Conservation (phyloP, 2,888 invertebrate genomes). For the Theretra japonica region DNA sequence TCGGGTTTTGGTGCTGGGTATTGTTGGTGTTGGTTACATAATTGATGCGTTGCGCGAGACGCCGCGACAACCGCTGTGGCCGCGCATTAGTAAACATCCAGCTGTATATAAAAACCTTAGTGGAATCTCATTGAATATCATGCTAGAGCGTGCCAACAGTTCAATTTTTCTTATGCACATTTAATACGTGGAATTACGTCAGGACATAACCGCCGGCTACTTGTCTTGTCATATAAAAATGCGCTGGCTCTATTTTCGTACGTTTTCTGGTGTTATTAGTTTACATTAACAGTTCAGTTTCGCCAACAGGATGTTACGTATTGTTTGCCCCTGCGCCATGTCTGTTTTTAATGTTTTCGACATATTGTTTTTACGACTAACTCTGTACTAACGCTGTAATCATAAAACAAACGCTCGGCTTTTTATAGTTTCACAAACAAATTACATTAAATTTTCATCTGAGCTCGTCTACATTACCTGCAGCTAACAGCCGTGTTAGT, state of each 20-base stretch:
- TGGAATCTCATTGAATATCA: slow-evolving; percentile 44
- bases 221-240: slow-evolving; percentile 51
- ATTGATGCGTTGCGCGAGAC: slow-evolving; percentile 36
- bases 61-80: slow-evolving; percentile 5
- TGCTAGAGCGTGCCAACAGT: slow-evolving; percentile 51
- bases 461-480: neutral
- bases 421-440: slow-evolving; percentile 48
- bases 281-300: slow-evolving; percentile 41
- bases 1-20: slow-evolving; percentile 21
- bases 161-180: slow-evolving; percentile 39
- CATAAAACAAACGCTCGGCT: slow-evolving; percentile 39
- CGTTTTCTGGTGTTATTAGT: slow-evolving; percentile 43
- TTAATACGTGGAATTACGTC: slow-evolving; percentile 46
- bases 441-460: slow-evolving; percentile 11
- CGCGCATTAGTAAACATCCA: slow-evolving; percentile 48
- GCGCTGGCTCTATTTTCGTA: slow-evolving; percentile 48
- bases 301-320: slow-evolving; percentile 56
- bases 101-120: slow-evolving; percentile 43
- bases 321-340: slow-evolving; percentile 38
- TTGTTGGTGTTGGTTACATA: slow-evolving; percentile 35
- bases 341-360: slow-evolving; percentile 39
- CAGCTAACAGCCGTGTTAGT: neutral
- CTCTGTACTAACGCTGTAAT: slow-evolving; percentile 39
- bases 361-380: slow-evolving; percentile 33
- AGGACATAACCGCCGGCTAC: slow-evolving; percentile 41